Evolutionary conservation across 1,140 invertebrate genomes (phyloP), one percentile per base, ranked within the genome.

Genomic region (Drosophila lini): DNA sequence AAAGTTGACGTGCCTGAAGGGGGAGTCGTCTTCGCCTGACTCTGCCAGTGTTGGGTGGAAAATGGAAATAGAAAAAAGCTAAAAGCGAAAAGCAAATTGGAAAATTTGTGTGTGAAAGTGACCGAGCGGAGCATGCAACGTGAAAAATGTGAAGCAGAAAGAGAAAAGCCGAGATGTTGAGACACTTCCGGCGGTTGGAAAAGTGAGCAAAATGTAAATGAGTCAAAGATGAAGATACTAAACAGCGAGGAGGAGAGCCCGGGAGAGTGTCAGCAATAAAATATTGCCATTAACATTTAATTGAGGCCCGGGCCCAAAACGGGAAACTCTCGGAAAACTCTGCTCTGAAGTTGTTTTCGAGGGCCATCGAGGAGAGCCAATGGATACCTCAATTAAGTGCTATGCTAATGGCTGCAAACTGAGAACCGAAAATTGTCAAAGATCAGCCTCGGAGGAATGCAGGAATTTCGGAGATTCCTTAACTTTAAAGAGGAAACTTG

Each of bases 281-380:
- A 73, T 73, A 50, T 59, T 50, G 69, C 68, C 69, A 73, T 73
- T 73, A 71, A 71, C 69, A 73, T 73, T 71, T 73, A 73, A 73
- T 73, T 73, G 69, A 59, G 53, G 69, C 42, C 28, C 32, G 48
- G 31, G 1, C 15, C 16, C 5, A 38, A 48, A 41, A 47, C 22
- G 42, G 48, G 32, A 57, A 68, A 56, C 13, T 53, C 10, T 47
- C 15, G 15, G 34, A 25, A 48, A 48, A 65, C 60, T 48, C 8
- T 25, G 42, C 16, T 25, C 25, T 38, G 41, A 70, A 70, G 65
- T 56, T 47, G 65, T 56, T 70, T 64, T 38, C 15, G 19, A 67
- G 40, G 34, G 62, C 25, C 61, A 64, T 64, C 25, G 22, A 22
- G 62, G 0, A 25, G n/a, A 61, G 41, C 58, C 42, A 45, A 69